Base-by-base conservation (phyloP, 2,888 invertebrate species). In the Chrysomela aeneicollis region DNA sequence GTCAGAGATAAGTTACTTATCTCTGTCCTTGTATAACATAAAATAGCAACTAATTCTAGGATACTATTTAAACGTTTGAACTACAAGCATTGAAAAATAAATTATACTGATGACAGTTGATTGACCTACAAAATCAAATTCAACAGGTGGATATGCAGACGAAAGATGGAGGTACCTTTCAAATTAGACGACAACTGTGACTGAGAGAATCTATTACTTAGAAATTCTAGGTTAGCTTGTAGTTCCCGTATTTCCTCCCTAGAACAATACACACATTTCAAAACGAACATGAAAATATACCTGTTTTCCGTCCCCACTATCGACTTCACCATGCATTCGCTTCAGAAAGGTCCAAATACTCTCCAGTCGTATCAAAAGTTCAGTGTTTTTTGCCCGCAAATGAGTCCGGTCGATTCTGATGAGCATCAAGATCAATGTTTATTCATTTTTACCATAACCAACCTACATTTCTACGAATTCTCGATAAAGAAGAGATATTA, bases 241-340 rank as follows among this genome's bases (percentile, higher is more conserved):
- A 91, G 87, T 86, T 87, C 87, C 87, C 88, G 90, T 90, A 91
- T 88, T 87, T 91, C 90, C 88, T 90, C 85, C 86, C 90, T 89
- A 86, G 81, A 83, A 83, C 82, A 79, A 78, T 80, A 82, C 78
- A 81, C 73, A 69, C 60, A 76, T 72, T 75, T 73, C 67, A 70
- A 69, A 61, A 73, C 17, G 58, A 50, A 64, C 65, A 54, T 17
- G 22, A 21, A 37, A 30, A 47, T 59, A 61, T 75, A 70, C 55
- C 68, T 68, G 73, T 59, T 64, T 58, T 58, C 73, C 66, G 67
- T 74, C 69, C 63, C 68, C 66, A 67, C 73, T 73, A 60, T 76
- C 72, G 46, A 72, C 64, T 57, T 72, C 71, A 64, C 66, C 79
- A 55, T 60, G 59, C 12, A 64, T 65, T 68, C 87, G 86, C 80